phyloP scores from a whole-genome alignment of 2,888 invertebrate genomes.

The Siphonodentalium dalli region DNA sequence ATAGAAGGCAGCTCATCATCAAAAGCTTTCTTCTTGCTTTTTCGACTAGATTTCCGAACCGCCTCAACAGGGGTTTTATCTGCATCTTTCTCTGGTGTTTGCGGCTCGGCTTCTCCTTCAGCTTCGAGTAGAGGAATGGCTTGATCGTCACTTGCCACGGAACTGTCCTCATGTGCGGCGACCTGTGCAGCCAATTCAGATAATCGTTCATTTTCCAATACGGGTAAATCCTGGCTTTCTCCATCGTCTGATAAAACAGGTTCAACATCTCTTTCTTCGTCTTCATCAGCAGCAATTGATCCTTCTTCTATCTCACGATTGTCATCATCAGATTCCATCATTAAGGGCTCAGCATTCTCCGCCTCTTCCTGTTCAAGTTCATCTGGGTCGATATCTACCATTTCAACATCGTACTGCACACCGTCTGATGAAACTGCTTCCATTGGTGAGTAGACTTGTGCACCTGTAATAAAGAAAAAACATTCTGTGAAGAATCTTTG shows the following conservation, averaged over 20 bases:
- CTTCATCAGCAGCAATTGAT: slow-evolving; percentile 25
- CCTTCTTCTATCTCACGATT: too few relatives aligned
- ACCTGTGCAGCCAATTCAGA: not conserved
- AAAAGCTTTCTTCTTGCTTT: not conserved
- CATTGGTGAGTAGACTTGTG: too few relatives aligned
- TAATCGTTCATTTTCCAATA: too few relatives aligned
- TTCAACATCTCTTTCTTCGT: slow-evolving; percentile 13
- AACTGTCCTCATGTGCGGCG: slow-evolving; percentile 15
- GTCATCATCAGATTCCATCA: too few relatives aligned
- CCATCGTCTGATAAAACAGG: not conserved
- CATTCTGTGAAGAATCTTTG: too few relatives aligned
- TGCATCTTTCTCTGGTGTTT: slow-evolving; percentile 9
- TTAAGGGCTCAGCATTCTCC: too few relatives aligned
- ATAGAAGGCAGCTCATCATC: not conserved
- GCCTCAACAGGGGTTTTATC: slow-evolving; percentile 7
- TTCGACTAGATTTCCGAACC: slow-evolving; percentile 16
- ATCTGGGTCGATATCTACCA: too few relatives aligned
- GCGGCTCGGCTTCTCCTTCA: slow-evolving; percentile 29
- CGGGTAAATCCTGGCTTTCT: too few relatives aligned
- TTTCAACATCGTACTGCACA: too few relatives aligned
- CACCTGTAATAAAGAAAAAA: too few relatives aligned
- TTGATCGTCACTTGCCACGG: slow-evolving; percentile 10
- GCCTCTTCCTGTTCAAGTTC: too few relatives aligned
- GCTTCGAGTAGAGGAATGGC: slow-evolving; percentile 27
- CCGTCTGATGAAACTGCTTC: too few relatives aligned